Base-by-base conservation (phyloP, 2,888 invertebrate genomes). In the Coleophora deauratella region DNA sequence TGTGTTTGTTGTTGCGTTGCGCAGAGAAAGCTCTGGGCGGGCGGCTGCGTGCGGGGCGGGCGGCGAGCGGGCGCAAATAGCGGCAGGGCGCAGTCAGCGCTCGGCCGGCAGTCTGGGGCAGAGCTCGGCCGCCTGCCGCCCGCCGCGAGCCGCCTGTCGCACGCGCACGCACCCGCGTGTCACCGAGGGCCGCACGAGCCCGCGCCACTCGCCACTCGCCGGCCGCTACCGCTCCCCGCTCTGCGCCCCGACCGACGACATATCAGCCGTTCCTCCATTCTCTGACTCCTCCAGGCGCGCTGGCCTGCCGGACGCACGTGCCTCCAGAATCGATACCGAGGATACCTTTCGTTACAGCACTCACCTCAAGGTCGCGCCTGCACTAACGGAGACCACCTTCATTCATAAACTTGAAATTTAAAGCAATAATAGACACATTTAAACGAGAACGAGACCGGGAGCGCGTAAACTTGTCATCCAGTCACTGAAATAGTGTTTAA, bases 21-120 rank as follows among this genome's bases (percentile, higher is more conserved):
- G 82, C 82, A 81, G 77, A 70, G 76, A 78, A 80, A 79, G 82
- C 73, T 80, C 72, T 61, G 63, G 65, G 67, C 62, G 66, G 65
- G 63, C 60, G 59, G 60, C 38, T 45, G 54, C 51, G 61, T 55
- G 71, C 69, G 72, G 77, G 71, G 71, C 61, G 75, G 66, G 71
- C 63, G 72, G 71, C 59, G 40, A 63, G 69, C 70, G 72, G 67
- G 71, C 73, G 72, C 75, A 78, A 79, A 80, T 79, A 79, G 78
- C 78, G 77, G 69, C 73, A 77, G 77, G 72, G 75, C 75, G 70
- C 73, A 62, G 72, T 64, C 66, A 6, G 21, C 21, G 61, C 71
- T 64, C 66, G 62, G 50, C 56, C 50, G 44, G 51, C 57, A 57
- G 57, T 52, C 62, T 49, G 49, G 52, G 55, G 40, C 45, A 35